These are phyloP conservation scores for Cydia amplana DNA, from an alignment of 1,140 invertebrate genomes.

Conservation along the genomic window DNA sequence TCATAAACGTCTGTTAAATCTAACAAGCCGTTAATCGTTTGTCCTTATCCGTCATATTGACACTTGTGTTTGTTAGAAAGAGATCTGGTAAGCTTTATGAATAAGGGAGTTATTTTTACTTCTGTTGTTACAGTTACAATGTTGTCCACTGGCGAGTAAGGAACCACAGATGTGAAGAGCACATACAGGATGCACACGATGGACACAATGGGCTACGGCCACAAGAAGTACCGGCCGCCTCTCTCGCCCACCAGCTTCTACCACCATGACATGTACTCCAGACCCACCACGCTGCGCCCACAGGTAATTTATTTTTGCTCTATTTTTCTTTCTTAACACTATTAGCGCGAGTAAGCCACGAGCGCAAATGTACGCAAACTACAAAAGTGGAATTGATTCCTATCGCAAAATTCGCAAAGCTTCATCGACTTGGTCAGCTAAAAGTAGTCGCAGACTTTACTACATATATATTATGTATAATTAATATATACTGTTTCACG, in stretches of 20 bases:
- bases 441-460: no score
- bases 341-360: no score
- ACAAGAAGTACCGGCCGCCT: slow-evolving; percentile 76
- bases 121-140: neutral
- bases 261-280: slow-evolving; percentile 73
- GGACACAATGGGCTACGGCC: slow-evolving; percentile 76
- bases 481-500: no score
- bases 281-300: slow-evolving; percentile 72
- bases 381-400: no score
- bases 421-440: no score
- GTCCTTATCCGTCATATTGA: neutral
- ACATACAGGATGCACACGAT: slow-evolving; percentile 70
- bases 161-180: slow-evolving; percentile 44
- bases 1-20: no score
- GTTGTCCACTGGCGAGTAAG: slow-evolving; percentile 27
- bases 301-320: slow-evolving; percentile 54
- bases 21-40: neutral
- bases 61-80: neutral
- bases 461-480: no score
- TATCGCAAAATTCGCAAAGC: no score
- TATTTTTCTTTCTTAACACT: neutral
- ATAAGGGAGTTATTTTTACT: neutral
- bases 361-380: no score
- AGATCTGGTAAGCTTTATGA: neutral
- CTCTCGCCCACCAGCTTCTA: slow-evolving; percentile 74